A percentile compares a stretch with the other conserved stretches of the same genome.
Evolutionary conservation across 2,113 vertebrate genomes (phyloP).

Genomic region (Cisticola juncidis): DNA sequence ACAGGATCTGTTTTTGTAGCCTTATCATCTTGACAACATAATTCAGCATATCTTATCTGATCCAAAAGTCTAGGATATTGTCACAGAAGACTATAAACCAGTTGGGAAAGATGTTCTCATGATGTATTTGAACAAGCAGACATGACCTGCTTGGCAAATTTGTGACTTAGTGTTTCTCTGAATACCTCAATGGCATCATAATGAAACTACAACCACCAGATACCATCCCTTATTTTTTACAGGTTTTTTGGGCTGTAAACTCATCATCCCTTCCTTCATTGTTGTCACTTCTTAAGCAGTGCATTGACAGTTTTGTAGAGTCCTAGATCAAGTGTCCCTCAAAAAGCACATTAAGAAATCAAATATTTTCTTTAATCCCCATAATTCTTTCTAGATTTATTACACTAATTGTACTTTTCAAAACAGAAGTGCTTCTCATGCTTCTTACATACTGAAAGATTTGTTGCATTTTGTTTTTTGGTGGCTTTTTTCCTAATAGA

Average conservation of each 20-base stretch:
- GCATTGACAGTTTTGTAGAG: not conserved
- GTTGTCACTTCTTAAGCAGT: not conserved
- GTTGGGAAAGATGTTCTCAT: not conserved
- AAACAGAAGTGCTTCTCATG: not conserved
- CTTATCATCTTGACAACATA: not conserved
- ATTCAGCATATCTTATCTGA: not conserved
- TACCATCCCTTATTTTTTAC: not conserved
- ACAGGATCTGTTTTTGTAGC: not conserved
- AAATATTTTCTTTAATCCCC: not conserved
- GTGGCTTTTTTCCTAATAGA: not conserved
- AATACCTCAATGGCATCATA: not conserved
- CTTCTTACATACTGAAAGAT: not conserved
- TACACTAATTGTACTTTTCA: not conserved
- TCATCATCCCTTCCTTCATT: not conserved
- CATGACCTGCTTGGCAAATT: accelerated
- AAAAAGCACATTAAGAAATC: not conserved
- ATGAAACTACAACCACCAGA: not conserved
- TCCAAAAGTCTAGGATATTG: not conserved
- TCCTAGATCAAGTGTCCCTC: not conserved
- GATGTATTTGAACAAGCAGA: not conserved
- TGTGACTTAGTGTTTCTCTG: not conserved
- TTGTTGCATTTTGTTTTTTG: not conserved
- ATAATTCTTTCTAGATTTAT: not conserved
- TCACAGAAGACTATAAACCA: not conserved
- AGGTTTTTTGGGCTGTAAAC: not conserved